Conservation (phyloP, 1,140 invertebrate species). For the Drosophila funebris region DNA sequence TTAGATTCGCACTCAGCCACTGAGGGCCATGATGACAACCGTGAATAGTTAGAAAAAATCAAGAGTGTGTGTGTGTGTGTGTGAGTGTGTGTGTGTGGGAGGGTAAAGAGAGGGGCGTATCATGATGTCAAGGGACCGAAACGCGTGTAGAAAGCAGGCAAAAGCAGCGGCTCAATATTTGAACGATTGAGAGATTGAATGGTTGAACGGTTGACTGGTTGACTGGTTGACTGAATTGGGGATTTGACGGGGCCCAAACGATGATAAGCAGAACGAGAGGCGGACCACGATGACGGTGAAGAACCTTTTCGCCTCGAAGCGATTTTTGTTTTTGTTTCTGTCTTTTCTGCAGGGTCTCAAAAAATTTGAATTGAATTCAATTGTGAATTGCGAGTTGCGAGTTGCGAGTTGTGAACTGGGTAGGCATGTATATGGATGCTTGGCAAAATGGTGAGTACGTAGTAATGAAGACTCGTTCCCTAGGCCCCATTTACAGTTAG, state of each 20-base stretch:
- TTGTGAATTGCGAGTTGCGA: constrained; percentile 37
- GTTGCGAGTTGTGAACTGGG: constrained; percentile 1
- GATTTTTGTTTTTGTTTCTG: constrained; percentile 35
- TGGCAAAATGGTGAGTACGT: no score
- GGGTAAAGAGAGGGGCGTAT: background rate
- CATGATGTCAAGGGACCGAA: constrained; percentile 17
- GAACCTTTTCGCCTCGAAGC: constrained; percentile 61
- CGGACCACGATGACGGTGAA: constrained; percentile 44
- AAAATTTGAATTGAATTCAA: constrained; percentile 62
- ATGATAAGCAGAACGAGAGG: constrained; percentile 63
- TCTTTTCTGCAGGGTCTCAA: constrained; percentile 1
- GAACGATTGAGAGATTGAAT: constrained; percentile 21
- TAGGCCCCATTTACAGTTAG: constrained; percentile 47
- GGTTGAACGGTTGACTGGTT: constrained; percentile 24
- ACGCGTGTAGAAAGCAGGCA: constrained; percentile 33
- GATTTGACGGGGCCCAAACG: constrained; percentile 6
- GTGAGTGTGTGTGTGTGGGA: background rate
- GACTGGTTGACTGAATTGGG: background rate
- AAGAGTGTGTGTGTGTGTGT: background rate
- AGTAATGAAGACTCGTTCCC: constrained; percentile 14
- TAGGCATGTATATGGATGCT: constrained; percentile 13
- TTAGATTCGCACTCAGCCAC: background rate
- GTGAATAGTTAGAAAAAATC: background rate
- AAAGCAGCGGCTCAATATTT: constrained; percentile 12
- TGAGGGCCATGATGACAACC: constrained; percentile 10